Base-by-base conservation (phyloP, 1,140 invertebrate species). In the Drosophila jambulina region DNA sequence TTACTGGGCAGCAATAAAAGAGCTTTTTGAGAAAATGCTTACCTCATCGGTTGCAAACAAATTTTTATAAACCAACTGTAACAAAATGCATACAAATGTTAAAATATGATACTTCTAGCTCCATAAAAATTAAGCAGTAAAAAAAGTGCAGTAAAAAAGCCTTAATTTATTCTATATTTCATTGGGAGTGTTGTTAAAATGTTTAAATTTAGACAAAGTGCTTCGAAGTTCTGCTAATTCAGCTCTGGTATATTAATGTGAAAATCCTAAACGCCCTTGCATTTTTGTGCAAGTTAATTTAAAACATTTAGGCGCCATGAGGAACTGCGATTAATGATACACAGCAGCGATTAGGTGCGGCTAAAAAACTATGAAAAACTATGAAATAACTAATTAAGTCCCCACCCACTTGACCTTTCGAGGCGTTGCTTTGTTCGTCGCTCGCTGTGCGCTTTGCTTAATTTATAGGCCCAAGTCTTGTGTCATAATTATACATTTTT, bases 371-470 rank as follows among this genome's bases (percentile, higher is more conserved):
- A 53, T 53, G 12, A 34, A 53, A 64, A 75, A 40, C 45, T 57
- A 45, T 43, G 51, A 72, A 72, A 59, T 48, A 72, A 51, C 53
- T n/a, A 59, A 72, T 53, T 63, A 71, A 75, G 32, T 19, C 56
- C 56, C 46, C 75, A 65, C 79, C 78, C 78, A 65, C 65, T 60
- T 83, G 80, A 88, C 83, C 84, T 86, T 85, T 86, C 51, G n/a
- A 75, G 57, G 59, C 38, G 69, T 62, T 61, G 62, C 48, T 53
- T 43, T 51, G 53, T 72, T 64, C 27, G 36, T 25, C 29, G 29
- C 19, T 46, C 27, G 9, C 59, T n/a, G 48, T 23, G 32, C 6
- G 38, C 59, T 36, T 72, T 64, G 34, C 49, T 76, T 72, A 84
- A 77, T 80, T 80, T 64, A 61, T 81, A 86, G 78, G 76, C 76